Evolutionary conservation across 2,797 vertebrate genomes (phyloP).

Genomic region (Hozukius guyotensis): DNA sequence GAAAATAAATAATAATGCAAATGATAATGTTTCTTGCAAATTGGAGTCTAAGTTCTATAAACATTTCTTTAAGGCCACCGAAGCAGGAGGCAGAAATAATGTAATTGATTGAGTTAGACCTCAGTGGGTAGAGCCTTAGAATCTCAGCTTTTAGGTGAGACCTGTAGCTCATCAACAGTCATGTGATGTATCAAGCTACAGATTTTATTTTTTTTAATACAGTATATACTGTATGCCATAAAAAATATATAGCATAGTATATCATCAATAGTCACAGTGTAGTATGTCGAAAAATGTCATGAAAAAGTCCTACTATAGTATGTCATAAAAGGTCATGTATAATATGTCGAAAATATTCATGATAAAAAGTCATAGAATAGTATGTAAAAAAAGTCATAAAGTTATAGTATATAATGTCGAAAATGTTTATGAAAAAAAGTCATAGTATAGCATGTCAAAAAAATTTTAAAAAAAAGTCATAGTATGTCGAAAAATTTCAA

Average conservation of each 20-base stretch:
- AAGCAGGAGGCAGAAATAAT: slow-evolving; percentile 35
- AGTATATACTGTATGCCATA: background rate
- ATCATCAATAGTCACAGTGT: background rate
- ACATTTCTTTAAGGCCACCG: slow-evolving; percentile 3
- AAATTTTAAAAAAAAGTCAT: too few relatives aligned
- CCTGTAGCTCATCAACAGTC: background rate
- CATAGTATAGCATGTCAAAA: too few relatives aligned
- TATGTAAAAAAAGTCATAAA: too few relatives aligned
- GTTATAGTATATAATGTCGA: too few relatives aligned
- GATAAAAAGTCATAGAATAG: too few relatives aligned
- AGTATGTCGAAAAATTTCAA: too few relatives aligned
- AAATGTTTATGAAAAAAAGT: too few relatives aligned
- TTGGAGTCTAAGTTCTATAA: slow-evolving; percentile 40
- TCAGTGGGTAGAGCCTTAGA: slow-evolving; percentile 14
- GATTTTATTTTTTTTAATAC: background rate
- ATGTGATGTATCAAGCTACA: background rate
- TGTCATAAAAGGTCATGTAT: too few relatives aligned
- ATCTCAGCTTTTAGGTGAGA: background rate
- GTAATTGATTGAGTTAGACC: slow-evolving; percentile 35
- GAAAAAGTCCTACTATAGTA: too few relatives aligned
- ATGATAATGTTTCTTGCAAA: slow-evolving; percentile 43
- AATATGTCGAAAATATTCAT: too few relatives aligned
- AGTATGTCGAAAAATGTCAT: too few relatives aligned
- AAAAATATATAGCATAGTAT: background rate
- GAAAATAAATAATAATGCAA: slow-evolving; percentile 4